Percentiles rank a stretch among this genome's conserved stretches.
Evolutionary conservation across 2,797 vertebrate species (phyloP).

Genomic region (Enteromius fasciolatus): DNA sequence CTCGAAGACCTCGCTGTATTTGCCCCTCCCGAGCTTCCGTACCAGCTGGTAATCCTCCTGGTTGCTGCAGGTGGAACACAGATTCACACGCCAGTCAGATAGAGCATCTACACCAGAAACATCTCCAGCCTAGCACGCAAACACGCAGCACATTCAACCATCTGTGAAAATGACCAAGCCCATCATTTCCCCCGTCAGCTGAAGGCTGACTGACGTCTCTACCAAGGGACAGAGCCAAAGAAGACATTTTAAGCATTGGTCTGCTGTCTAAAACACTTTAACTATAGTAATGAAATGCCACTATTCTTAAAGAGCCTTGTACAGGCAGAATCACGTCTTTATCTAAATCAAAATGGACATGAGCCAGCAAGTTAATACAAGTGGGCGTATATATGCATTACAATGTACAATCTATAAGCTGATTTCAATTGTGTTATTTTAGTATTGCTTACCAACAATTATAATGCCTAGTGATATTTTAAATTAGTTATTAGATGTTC

Average conservation of each 20-base stretch:
- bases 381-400: neutral
- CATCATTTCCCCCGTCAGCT: constrained; percentile 30
- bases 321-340: neutral
- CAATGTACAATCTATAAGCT: neutral
- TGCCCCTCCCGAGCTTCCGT: constrained; percentile 93
- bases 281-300: constrained; percentile 37
- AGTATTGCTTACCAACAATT: neutral
- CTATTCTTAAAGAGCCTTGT: neutral
- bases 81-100: constrained; percentile 33
- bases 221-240: constrained; percentile 16
- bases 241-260: constrained; percentile 40
- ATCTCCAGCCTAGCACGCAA: constrained; percentile 19
- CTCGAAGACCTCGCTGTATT: constrained; percentile 99
- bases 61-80: constrained; percentile 81
- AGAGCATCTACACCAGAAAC: constrained; percentile 12
- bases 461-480: neutral
- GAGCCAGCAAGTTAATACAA: neutral
- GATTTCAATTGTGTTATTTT: neutral
- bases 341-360: neutral
- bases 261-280: constrained; percentile 12
- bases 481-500: neutral
- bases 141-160: constrained; percentile 5
- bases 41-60: constrained; percentile 98
- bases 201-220: constrained; percentile 33
- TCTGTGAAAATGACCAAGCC: constrained; percentile 35